Evolutionary conservation across 2,113 vertebrate genomes (phyloP), one percentile per base, ranked within the genome.

Genomic region (Vulpes ferrilata): DNA sequence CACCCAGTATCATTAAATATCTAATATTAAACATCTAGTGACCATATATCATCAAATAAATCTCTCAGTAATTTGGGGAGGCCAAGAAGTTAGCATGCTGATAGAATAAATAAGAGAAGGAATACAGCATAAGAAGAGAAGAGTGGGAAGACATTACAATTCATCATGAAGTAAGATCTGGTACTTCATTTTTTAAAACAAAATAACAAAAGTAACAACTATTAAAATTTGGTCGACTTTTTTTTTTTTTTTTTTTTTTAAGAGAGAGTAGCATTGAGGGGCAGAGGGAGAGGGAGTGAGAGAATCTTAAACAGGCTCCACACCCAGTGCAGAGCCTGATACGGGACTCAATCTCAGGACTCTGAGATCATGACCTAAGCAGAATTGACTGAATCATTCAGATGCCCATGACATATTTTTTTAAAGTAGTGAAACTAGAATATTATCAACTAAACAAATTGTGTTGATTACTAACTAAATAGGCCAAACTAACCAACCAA

Each of bases 401-500:
- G 67, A 19, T 1, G 32, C 17, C 67, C 11, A 8, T 20, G 32
- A 69, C 32, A 7, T 51, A 81, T 71, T n/a, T 62, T 43, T 93
- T 83, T 60, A 57, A 93, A 76, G 19, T 67, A 94, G 82, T 73
- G 38, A 74, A 53, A 84, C n/a, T 48, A 48, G 53, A 73, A 51
- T 74, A 67, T 86, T 65, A 67, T 64, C 57, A 92, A 20, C 12
- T 76, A 96, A 83, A 55, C 8, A 96, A 67, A 57, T 3, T 74
- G 2, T 51, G 15, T 13, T 91, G 20, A 93, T 85, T 92, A 95
- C 38, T 93, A 93, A 92, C 38, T 93, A 93, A 92, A 76, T 5
- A 69, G 57, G 13, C 48, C 83, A 95, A 94, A 83, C 11, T 22
- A 93, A 83, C 20, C 43, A 85, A 60, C 4, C 69, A 83, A 97